Base-by-base conservation (phyloP, 2,888 invertebrate genomes). In the Synergus itoensis region DNA sequence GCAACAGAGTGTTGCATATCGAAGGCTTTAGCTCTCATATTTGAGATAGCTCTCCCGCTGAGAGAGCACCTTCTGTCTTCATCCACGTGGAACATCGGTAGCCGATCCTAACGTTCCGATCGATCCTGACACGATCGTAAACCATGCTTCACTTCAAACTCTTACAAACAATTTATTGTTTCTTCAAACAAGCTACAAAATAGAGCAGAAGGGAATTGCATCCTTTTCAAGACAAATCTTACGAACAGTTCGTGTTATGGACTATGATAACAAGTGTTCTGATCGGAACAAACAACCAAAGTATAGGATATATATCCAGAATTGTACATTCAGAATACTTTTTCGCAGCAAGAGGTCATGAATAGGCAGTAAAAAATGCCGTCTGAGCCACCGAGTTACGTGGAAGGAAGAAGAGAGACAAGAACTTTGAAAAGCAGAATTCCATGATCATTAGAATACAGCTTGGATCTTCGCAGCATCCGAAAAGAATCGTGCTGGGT, bases 401-500 rank as follows among this genome's bases (percentile, higher is more conserved):
- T 73, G 53, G 9, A 73, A 53, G 69, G n/a, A 73, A 73, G 73
- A 53, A 73, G 53, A 73, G 53, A 48, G 36, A 73, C 16, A 40
- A 18, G n/a, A 65, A 40, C n/a, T 65, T 36, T 45, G 28, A 69
- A 73, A 48, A 48, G 48, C n/a, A 45, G 53, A 73, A 73, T 73
- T 73, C 53, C 73, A 73, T 11, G 53, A 57, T 73, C 73, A 73
- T 73, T 73, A 69, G 67, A 69, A 69, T 69, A 69, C 63, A 60
- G 53, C 62, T 18, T 73, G 75, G 77, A 80, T 78, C 80, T 79
- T 79, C 73, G 79, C 80, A 79, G 77, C 82, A 76, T 88, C 85
- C 87, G 84, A 89, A 88, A 85, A 87, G 85, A 87, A 88, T 90
- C 91, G 91, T 92, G 91, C 87, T 87, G 83, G 83, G 82, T 82